Base-by-base conservation (phyloP, 2,888 invertebrate genomes). In the Panopea generosa region DNA sequence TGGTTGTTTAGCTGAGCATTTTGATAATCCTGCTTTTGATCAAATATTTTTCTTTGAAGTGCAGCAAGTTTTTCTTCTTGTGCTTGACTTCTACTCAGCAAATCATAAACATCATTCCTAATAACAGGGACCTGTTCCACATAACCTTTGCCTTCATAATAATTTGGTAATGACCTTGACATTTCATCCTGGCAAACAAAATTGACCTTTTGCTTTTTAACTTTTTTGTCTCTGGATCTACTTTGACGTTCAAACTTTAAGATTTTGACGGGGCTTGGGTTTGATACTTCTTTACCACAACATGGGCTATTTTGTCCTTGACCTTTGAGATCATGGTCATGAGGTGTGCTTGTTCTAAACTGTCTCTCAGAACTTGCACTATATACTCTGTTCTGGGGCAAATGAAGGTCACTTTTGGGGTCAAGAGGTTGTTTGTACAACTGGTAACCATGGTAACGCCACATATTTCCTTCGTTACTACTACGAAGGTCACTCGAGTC, bases 61-160 rank as follows among this genome's bases (percentile, higher is more conserved):
- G 68, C 71, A 2, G 71, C 71, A 29, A 77, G 47, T 53, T 72
- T 77, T 18, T 47, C 56, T 43, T 77, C 77, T 33, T 77, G 77
- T n/a, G 62, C 63, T 59, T 68, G 61, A 49, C 77, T 77, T 60
- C 68, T 52, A 43, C 67, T 57, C 26, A 80, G 53, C 38, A 80
- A 43, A 26, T 80, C 70, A 59, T 73, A 80, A n/a, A 80, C 76
- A 70, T 72, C 80, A 62, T 80, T 73, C 16, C 61, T 66, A 16
- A 63, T 62, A 22, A 52, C 24, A 0, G 71, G 71, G 20, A 70
- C 62, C n/a, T 49, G 53, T 20, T 70, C 70, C 20, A 70, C 70
- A 70, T 61, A 70, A 20, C 62, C 70, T 40, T n/a, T 45, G 4
- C 43, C 56, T 22, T 33, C 49, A 59, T 59, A 63, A 26, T 52